Evolutionary conservation across 2,888 invertebrate species (phyloP).

Genomic region (Himalopsyche japonica): DNA sequence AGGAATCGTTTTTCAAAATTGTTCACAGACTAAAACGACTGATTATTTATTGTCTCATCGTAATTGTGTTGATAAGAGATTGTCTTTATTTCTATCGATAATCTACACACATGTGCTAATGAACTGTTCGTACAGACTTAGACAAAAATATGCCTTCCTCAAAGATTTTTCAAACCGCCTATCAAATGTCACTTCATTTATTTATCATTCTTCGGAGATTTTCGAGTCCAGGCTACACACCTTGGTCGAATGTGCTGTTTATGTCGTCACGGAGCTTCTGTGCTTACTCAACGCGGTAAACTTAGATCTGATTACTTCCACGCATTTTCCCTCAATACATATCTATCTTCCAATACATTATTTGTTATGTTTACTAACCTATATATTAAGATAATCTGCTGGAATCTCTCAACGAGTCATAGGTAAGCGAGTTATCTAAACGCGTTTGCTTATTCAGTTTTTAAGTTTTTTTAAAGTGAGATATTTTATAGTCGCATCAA

Average conservation of each 20-base stretch:
- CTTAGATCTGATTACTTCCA: conserved; percentile 28
- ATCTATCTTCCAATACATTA: conserved; percentile 10
- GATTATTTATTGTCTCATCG: too few species aligned
- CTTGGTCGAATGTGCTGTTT: not conserved
- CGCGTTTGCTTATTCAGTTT: not conserved
- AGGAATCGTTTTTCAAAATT: too few species aligned
- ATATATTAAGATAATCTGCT: not conserved
- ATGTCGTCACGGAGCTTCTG: conserved; percentile 33
- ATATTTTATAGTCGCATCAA: too few species aligned
- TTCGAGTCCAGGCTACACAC: conserved; percentile 17
- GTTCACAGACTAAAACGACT: too few species aligned
- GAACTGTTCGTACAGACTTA: too few species aligned
- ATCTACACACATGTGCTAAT: too few species aligned
- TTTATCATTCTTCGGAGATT: too few species aligned
- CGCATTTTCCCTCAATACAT: conserved; percentile 9
- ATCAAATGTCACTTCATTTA: too few species aligned
- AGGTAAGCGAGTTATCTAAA: not conserved
- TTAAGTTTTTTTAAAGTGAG: not conserved
- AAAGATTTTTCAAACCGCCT: too few species aligned
- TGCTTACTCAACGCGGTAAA: conserved; percentile 35
- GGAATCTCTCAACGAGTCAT: not conserved
- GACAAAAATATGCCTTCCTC: too few species aligned
- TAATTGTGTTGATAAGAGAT: too few species aligned
- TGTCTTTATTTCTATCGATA: too few species aligned
- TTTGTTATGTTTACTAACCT: conserved; percentile 1